A percentile compares a stretch with the other conserved stretches of the same genome.
These are phyloP conservation scores for Simalia tracyae DNA, from an alignment of 2,797 vertebrate genomes.

Conservation along the genomic window DNA sequence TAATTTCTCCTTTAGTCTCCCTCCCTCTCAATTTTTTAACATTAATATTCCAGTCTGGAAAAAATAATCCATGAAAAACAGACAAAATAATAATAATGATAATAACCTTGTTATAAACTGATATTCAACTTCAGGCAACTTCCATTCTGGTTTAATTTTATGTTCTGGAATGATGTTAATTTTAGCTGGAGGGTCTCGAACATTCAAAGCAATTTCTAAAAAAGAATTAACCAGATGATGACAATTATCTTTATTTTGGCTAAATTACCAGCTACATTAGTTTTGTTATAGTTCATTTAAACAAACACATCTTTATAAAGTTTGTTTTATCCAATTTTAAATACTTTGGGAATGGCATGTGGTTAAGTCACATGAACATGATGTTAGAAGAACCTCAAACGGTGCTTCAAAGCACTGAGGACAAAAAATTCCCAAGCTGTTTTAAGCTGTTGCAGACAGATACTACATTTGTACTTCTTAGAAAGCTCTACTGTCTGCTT, in stretches of 20 bases:
- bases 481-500: background rate
- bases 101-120: slow-evolving; percentile 83
- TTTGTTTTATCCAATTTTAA: background rate
- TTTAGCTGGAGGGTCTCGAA: slow-evolving; percentile 78
- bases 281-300: background rate
- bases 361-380: background rate
- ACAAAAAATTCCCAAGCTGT: background rate
- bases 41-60: background rate
- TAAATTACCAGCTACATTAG: background rate
- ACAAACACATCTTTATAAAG: background rate
- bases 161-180: slow-evolving; percentile 84
- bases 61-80: background rate
- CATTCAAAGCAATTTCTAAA: slow-evolving; percentile 88
- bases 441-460: background rate
- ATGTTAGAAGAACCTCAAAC: background rate
- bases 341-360: background rate
- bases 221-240: slow-evolving; percentile 17
- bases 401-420: background rate
- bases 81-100: background rate
- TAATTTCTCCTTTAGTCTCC: background rate
- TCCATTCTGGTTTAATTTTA: slow-evolving; percentile 85
- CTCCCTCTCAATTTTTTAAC: background rate
- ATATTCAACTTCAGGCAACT: slow-evolving; percentile 83
- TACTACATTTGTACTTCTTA: background rate
- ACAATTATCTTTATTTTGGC: background rate